A percentile compares a stretch with the other conserved stretches of the same genome.
Evolutionary conservation across 1,140 invertebrate species (phyloP).

Genomic region (Drosophila albomicans): DNA sequence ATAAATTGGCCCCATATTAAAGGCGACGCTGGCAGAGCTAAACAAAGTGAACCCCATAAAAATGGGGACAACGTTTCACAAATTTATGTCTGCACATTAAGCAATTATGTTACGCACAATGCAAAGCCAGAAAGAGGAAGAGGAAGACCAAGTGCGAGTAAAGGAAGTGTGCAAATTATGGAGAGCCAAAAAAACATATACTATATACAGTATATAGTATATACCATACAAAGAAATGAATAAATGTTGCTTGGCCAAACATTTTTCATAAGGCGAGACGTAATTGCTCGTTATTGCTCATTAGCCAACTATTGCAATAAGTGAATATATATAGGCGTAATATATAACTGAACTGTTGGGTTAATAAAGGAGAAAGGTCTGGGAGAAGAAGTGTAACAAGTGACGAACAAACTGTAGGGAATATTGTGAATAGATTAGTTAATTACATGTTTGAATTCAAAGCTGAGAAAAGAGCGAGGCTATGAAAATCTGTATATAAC

Average conservation of each 20-base stretch:
- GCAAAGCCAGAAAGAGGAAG: not conserved
- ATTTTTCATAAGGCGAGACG: conserved; percentile 51
- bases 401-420: too few species aligned
- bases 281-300: conserved; percentile 56
- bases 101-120: conserved; percentile 19
- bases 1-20: conserved; percentile 71
- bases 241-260: conserved; percentile 15
- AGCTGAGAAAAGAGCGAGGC: too few species aligned
- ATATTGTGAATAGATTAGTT: too few species aligned
- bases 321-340: conserved; percentile 11
- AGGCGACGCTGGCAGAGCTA: conserved; percentile 17
- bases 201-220: not conserved
- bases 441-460: too few species aligned
- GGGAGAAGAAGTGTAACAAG: too few species aligned
- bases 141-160: not conserved
- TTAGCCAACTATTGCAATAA: conserved; percentile 64
- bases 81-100: conserved; percentile 79
- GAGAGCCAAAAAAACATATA: not conserved
- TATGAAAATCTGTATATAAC: too few species aligned
- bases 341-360: conserved; percentile 10
- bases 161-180: conserved; percentile 23
- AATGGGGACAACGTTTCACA: conserved; percentile 47
- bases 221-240: too few species aligned
- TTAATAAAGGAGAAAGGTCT: too few species aligned
- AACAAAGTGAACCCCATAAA: conserved; percentile 36